Evolutionary conservation across 2,888 invertebrate genomes (phyloP), one percentile per base, ranked within the genome.

Genomic region (Drosophila rellima): DNA sequence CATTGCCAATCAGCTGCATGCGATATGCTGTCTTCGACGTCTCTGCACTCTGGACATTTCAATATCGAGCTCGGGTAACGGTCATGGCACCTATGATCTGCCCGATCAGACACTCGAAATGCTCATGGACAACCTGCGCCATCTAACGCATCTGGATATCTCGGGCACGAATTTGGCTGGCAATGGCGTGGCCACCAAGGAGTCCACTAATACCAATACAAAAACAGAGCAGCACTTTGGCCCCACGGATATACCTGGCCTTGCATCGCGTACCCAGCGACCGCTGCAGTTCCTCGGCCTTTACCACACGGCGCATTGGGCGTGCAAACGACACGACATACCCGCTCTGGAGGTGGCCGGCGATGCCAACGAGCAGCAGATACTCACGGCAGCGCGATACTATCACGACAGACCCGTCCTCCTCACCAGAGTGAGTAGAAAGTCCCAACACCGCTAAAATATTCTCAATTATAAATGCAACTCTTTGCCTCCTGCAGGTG

Each of bases 111-210:
- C 91, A 31, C 93, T 99, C 40, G 93, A 95, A 20, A 94, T 94
- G 78, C 93, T 99, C 37, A 95, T 98, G 11, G 94, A 94, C 54
- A 95, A 94, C 90, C 93, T 99, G 82, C 96, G 96, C 0, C 92
- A 95, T 54, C 93, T 99, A 66, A 94, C 95, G 42, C 97, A 97
- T 23, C 93, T 99, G 82, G 99, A 99, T 93, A 98, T 99, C 90
- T 98, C 98, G 3, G 98, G 98, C 13, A 99, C 99, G 17, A 98
- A 99, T 93, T 93, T 99, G 74, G 98, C 98, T 40, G 98, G 98
- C 13, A 95, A 95, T 57, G 97, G 97, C 48, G 95, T 96, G 26
- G 95, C 95, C 90, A 93, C 93, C 70, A 93, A 93, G 65, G 93
- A 93, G 61, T 90, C 91, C 3, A 89, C 86, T 18, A 88, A 79